phyloP scores from a whole-genome alignment of 2,797 vertebrate genomes.

The Myioborus melanocephalus region DNA sequence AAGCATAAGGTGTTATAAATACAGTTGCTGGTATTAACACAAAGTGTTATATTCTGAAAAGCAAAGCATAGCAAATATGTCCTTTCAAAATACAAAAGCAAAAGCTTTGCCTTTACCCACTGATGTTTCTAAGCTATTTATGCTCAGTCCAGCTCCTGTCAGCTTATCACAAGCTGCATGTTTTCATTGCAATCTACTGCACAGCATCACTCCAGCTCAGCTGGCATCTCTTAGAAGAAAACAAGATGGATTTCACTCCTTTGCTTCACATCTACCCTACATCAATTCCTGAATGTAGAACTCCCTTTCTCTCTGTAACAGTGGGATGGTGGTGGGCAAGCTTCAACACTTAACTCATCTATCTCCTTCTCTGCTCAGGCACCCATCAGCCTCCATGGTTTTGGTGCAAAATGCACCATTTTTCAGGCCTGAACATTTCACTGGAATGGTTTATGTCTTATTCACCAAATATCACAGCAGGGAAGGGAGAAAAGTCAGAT shows the following conservation, averaged over 20 bases:
- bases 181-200: conserved; percentile 53
- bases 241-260: conserved; percentile 19
- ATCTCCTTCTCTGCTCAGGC: background rate
- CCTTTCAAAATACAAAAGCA: conserved; percentile 15
- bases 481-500: background rate
- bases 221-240: conserved; percentile 30
- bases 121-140: conserved; percentile 46
- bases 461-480: background rate
- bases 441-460: background rate
- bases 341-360: background rate
- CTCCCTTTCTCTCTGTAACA: background rate
- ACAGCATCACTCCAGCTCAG: conserved; percentile 44
- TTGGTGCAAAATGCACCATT: background rate
- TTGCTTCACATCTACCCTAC: background rate
- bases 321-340: background rate
- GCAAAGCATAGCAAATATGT: conserved; percentile 23
- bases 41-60: background rate
- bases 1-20: conserved; percentile 30
- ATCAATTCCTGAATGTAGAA: background rate
- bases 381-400: background rate
- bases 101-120: conserved; percentile 18
- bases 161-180: conserved; percentile 43
- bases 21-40: background rate
- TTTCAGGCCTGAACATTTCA: background rate
- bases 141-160: conserved; percentile 32